Percentiles rank a stretch among this genome's conserved stretches.
Conservation (phyloP, 2,797 vertebrate species). For the Sparidentex hasta region DNA sequence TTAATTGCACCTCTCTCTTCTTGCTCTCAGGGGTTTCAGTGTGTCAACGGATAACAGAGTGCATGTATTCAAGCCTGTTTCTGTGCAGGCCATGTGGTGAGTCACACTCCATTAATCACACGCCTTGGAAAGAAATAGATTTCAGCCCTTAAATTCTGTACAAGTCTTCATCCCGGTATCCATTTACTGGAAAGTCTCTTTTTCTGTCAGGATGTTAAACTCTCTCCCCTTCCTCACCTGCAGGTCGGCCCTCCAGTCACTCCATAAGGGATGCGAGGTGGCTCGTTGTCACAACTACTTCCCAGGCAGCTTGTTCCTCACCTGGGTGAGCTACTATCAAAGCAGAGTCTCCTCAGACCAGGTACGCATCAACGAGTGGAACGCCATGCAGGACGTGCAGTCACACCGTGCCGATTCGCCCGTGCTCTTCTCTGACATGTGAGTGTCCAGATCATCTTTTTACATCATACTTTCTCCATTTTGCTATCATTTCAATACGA, state of each 20-base stretch:
- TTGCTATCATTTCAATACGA: background rate
- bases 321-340: slow-evolving; percentile 99
- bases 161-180: background rate
- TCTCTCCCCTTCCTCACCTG: background rate
- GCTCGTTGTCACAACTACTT: slow-evolving; percentile 97
- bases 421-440: slow-evolving; percentile 96
- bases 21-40: slow-evolving; percentile 92
- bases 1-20: background rate
- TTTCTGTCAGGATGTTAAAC: background rate
- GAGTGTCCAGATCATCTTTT: slow-evolving; percentile 53
- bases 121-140: background rate
- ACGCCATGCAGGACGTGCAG: slow-evolving; percentile 97
- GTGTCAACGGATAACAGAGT: slow-evolving; percentile 96
- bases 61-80: slow-evolving; percentile 98
- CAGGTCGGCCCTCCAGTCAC: slow-evolving; percentile 97
- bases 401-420: slow-evolving; percentile 96
- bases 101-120: slow-evolving; percentile 63
- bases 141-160: slow-evolving; percentile 6
- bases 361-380: slow-evolving; percentile 97
- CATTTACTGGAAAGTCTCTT: background rate
- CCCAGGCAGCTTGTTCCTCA: slow-evolving; percentile 97
- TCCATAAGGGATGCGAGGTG: slow-evolving; percentile 98
- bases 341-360: slow-evolving; percentile 96
- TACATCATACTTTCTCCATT: background rate
- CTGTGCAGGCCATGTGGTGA: slow-evolving; percentile 99